Evolutionary conservation across 2,113 vertebrate genomes (phyloP).

Genomic region (Ictidomys tridecemlineatus): DNA sequence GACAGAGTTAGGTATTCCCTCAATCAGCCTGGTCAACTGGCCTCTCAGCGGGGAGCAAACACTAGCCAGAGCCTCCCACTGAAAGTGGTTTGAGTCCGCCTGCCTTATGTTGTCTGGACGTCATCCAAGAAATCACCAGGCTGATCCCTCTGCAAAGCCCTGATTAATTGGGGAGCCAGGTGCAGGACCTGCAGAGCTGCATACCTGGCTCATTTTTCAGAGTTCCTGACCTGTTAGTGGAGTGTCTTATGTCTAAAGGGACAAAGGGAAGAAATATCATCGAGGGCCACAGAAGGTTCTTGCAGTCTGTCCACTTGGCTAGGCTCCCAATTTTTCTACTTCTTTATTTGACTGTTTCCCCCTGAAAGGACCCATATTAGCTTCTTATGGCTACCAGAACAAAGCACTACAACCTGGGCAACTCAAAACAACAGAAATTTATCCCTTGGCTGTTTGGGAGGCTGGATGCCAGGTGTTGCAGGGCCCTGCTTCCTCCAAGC

Average conservation of each 20-base stretch:
- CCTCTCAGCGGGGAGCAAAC: not conserved
- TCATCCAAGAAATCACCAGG: not conserved
- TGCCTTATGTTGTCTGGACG: not conserved
- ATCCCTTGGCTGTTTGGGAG: not conserved
- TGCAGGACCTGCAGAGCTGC: not conserved
- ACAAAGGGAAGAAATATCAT: not conserved
- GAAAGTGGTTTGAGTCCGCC: not conserved
- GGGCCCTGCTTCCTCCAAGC: not conserved
- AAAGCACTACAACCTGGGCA: not conserved
- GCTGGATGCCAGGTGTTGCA: not conserved
- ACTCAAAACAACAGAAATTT: not conserved
- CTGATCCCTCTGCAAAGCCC: not conserved
- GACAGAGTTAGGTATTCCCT: not conserved
- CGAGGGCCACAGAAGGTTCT: not conserved
- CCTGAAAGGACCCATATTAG: not conserved
- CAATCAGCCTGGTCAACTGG: not conserved
- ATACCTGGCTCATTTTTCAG: not conserved
- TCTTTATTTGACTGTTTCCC: not conserved
- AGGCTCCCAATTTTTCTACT: not conserved
- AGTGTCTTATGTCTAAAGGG: not conserved
- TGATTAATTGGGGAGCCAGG: not conserved
- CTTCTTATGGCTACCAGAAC: not conserved
- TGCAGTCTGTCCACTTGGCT: not conserved
- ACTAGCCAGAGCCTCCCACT: not conserved
- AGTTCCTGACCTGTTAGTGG: not conserved